Evolutionary conservation across 2,888 invertebrate genomes (phyloP), one percentile per base, ranked within the genome.

Genomic region (Tiphia femorata): DNA sequence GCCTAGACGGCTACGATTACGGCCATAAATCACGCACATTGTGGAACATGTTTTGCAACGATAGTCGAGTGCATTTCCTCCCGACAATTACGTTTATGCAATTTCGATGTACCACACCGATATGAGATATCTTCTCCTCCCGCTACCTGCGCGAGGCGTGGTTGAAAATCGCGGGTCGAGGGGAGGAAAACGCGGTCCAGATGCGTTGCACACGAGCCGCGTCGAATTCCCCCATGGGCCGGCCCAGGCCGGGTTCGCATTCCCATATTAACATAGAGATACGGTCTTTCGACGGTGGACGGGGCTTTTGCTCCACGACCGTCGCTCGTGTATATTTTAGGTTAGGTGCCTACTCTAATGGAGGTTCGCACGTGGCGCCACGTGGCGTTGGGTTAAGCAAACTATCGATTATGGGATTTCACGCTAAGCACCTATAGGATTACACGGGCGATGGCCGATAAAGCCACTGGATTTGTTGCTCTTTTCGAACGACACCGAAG

Each of bases 331-430:
- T 67, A 60, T 64, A 66, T 69, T 76, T 75, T 72, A 47, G 67
- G 60, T 62, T 63, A 58, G 67, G 50, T 56, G 51, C 52, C 51
- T 44, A 60, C 64, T 64, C 77, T 81, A 81, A 82, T 82, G 80
- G 80, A 78, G 74, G 65, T 62, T 58, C 70, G 74, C 82, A 81
- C 82, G 80, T 75, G 82, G 79, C 81, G 79, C 79, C 82, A 79
- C 82, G 82, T 80, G 80, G 76, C 80, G 58, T 68, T 73, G 76
- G 79, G 81, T 83, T 83, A 80, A 82, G 81, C 82, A 83, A 83
- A 83, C 83, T 82, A 83, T 83, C 82, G 83, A 83, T 83, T 83
- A 83, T 83, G 73, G 81, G 83, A 83, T 83, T 83, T 83, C 75
- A 82, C 81, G 82, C 77, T 82, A 79, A 82, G 82, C 77, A 82